Conservation (phyloP, 2,113 vertebrate genomes). For the Cygnus atratus region DNA sequence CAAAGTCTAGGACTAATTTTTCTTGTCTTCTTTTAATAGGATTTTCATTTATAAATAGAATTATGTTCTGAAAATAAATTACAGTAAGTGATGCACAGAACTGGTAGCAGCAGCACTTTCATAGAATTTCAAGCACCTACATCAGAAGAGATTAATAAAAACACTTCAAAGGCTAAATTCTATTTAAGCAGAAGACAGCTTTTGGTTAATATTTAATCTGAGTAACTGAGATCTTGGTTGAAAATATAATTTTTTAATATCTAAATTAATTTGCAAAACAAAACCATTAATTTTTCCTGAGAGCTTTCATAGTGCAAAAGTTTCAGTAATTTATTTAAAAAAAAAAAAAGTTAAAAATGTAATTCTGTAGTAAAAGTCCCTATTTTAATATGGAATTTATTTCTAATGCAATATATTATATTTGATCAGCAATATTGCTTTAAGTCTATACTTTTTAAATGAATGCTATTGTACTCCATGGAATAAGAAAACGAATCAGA, state of each 20-base stretch:
- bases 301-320: constrained; percentile 82
- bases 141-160: constrained; percentile 89
- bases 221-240: constrained; percentile 92
- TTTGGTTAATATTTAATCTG: constrained; percentile 91
- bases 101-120: constrained; percentile 81
- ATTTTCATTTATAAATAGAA: constrained; percentile 99
- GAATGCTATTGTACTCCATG: not conserved
- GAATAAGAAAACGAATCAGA: constrained; percentile 2
- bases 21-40: constrained; percentile 98
- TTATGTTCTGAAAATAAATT: constrained; percentile 99
- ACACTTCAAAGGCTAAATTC: constrained; percentile 91
- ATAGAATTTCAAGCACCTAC: constrained; percentile 86
- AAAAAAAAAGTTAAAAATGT: constrained; percentile 77
- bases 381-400: constrained; percentile 80
- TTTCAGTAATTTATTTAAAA: constrained; percentile 81
- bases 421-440: constrained; percentile 72
- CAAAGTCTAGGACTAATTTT: constrained; percentile 93
- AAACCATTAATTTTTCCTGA: constrained; percentile 87
- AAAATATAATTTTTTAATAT: constrained; percentile 92
- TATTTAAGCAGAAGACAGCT: constrained; percentile 85
- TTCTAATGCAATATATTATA: constrained; percentile 75
- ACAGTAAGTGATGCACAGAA: constrained; percentile 93
- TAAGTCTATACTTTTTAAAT: constrained; percentile 37
- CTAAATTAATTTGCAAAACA: constrained; percentile 91
- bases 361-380: constrained; percentile 74